Evolutionary conservation across 2,888 invertebrate genomes (phyloP).

Genomic region (Macrosiphum euphorbiae): DNA sequence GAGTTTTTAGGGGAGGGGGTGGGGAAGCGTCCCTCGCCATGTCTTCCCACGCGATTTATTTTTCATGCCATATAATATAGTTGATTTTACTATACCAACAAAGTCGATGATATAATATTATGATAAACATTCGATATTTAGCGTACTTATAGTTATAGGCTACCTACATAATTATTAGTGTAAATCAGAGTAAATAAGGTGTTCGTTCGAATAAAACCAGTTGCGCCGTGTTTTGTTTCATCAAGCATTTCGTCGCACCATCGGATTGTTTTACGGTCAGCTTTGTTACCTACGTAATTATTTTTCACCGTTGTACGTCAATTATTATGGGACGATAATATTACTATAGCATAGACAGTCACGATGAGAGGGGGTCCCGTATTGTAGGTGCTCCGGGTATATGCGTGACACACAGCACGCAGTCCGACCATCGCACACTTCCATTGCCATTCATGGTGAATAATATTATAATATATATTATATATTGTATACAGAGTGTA

Average conservation of each 20-base stretch:
- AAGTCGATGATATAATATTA: not conserved
- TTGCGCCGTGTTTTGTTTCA: not conserved
- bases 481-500: no score
- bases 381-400: not conserved
- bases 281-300: not conserved
- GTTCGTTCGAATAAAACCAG: not conserved
- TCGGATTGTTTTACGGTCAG: not conserved
- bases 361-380: not conserved
- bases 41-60: not conserved
- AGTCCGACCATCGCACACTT: not conserved
- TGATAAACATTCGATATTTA: not conserved
- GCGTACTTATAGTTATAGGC: not conserved
- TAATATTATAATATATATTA: no score
- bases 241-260: not conserved
- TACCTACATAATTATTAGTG: no score
- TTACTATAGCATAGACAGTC: not conserved
- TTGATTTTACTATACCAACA: not conserved
- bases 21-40: not conserved
- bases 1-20: not conserved
- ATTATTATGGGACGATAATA: not conserved
- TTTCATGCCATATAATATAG: not conserved
- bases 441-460: not conserved
- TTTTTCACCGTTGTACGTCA: slow-evolving; percentile 12
- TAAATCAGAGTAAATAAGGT: no score
- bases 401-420: not conserved